These are phyloP conservation scores for Cephalopterus ornatus DNA, from an alignment of 2,113 vertebrate genomes.

Conservation along the genomic window DNA sequence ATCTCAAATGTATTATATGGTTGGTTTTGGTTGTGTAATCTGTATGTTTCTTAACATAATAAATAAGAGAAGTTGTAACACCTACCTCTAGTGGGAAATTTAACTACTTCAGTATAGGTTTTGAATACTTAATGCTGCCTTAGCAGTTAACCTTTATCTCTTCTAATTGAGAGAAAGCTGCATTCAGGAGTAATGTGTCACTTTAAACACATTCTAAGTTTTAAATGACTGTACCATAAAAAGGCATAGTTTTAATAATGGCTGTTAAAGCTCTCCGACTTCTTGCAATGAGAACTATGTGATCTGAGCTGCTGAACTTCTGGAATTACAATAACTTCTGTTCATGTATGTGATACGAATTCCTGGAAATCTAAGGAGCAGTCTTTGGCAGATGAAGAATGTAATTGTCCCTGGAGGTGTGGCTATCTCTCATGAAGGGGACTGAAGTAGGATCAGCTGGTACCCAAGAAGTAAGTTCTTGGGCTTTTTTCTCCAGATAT, in stretches of 20 bases:
- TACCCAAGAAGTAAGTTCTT: constrained; percentile 5
- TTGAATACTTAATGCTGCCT: not conserved
- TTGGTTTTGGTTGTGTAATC: not conserved
- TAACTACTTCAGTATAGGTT: not conserved
- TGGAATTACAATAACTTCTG: constrained; percentile 25
- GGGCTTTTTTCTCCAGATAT: not conserved
- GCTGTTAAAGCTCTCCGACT: not conserved
- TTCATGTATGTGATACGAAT: constrained; percentile 11
- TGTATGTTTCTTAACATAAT: not conserved
- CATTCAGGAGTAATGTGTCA: not conserved
- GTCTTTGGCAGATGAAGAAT: rapidly evolving
- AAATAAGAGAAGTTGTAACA: not conserved
- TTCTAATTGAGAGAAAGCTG: not conserved
- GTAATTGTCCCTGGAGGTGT: not conserved
- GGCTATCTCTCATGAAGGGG: not conserved
- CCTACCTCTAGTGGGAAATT: not conserved
- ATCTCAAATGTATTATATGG: not conserved
- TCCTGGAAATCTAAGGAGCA: constrained; percentile 11
- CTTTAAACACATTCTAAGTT: not conserved
- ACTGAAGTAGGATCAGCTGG: not conserved
- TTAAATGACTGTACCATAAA: not conserved
- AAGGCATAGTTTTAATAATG: not conserved
- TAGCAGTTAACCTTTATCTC: not conserved
- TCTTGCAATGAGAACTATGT: not conserved
- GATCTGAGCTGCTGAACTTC: not conserved